phyloP scores from a whole-genome alignment of 2,797 vertebrate species.

The Mastacembelus armatus region DNA sequence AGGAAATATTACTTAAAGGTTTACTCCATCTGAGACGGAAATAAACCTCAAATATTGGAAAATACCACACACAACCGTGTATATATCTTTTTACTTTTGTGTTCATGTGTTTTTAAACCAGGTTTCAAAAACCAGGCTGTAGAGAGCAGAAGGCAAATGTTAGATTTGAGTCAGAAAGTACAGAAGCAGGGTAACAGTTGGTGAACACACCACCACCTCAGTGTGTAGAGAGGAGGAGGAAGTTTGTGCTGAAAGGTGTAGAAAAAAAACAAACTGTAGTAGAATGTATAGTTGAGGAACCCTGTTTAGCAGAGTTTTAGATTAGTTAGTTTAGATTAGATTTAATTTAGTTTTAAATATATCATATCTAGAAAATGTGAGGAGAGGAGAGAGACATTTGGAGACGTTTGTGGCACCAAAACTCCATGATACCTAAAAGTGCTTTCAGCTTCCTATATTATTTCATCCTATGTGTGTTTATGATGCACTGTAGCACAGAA shows the following conservation, averaged over 20 bases:
- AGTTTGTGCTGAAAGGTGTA: constrained; percentile 51
- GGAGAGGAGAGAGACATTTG: background rate
- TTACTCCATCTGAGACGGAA: constrained; percentile 19
- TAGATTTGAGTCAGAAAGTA: constrained; percentile 71
- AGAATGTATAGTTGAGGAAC: constrained; percentile 27
- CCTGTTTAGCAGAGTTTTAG: constrained; percentile 11
- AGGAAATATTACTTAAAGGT: constrained; percentile 46
- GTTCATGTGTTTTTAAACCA: constrained; percentile 23
- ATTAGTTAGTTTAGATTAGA: no score
- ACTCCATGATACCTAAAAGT: background rate
- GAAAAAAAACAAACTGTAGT: constrained; percentile 28
- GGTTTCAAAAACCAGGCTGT: constrained; percentile 52
- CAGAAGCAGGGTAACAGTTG: constrained; percentile 55
- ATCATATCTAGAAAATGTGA: background rate
- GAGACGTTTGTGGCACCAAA: background rate
- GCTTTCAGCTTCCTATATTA: constrained; percentile 2
- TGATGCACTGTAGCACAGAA: background rate
- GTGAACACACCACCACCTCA: constrained; percentile 48
- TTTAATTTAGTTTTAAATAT: no score
- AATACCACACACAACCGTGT: constrained; percentile 30
- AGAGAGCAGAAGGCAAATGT: constrained; percentile 38
- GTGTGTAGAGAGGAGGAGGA: constrained; percentile 59
- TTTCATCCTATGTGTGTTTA: constrained; percentile 12
- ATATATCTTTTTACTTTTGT: constrained; percentile 26
- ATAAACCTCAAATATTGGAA: constrained; percentile 35